Conservation (phyloP, 2,888 invertebrate species). For the Drosophila mettleri region DNA sequence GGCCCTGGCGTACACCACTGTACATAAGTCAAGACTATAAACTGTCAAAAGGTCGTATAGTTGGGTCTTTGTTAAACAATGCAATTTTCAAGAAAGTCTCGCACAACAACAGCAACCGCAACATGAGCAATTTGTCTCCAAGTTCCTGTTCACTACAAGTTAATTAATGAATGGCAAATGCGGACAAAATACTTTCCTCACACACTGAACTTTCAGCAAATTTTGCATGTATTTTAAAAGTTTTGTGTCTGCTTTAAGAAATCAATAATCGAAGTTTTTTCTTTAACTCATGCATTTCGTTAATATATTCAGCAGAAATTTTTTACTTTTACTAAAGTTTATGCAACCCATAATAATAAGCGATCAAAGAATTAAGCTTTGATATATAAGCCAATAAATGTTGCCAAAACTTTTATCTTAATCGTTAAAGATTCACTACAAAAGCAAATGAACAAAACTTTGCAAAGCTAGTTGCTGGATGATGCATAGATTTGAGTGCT, state of each 20-base stretch:
- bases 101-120: constrained; percentile 33
- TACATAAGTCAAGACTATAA: constrained; percentile 49
- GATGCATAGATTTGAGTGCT: neutral
- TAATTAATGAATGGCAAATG: constrained; percentile 52
- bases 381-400: constrained; percentile 20
- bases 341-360: constrained; percentile 4
- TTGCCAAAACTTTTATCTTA: constrained; percentile 24
- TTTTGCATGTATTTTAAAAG: neutral
- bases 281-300: constrained; percentile 7
- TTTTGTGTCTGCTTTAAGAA: neutral
- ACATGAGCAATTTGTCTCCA: constrained; percentile 53
- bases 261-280: neutral
- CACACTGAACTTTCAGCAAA: neutral
- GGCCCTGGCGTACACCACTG: constrained; percentile 12
- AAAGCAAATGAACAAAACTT: constrained; percentile 15
- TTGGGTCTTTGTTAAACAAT: constrained; percentile 63
- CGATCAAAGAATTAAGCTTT: constrained; percentile 4
- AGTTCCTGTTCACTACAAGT: constrained; percentile 35
- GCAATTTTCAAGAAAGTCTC: constrained; percentile 59
- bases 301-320: constrained; percentile 2
- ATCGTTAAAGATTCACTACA: constrained; percentile 10
- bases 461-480: constrained; percentile 1
- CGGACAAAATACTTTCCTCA: constrained; percentile 11
- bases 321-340: constrained; percentile 8
- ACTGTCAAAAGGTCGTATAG: constrained; percentile 67